Base-by-base conservation (phyloP, 2,888 invertebrate species). In the Mechanitis mazaeus region DNA sequence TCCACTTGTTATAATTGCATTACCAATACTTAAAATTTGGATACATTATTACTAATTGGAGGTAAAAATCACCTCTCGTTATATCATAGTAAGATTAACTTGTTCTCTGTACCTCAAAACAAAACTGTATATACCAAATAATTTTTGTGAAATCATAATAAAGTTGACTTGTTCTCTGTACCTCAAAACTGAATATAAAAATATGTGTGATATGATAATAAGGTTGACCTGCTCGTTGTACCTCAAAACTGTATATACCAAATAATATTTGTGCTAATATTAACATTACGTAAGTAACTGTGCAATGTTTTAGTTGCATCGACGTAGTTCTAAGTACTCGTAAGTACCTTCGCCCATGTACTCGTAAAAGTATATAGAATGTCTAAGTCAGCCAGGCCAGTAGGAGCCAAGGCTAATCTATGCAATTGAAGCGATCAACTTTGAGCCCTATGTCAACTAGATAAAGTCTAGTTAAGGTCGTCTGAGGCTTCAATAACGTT, bases 301-400 rank as follows among this genome's bases (percentile, higher is more conserved):
- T 66, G 65, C 64, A 68, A 64, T 45, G 63, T 64, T 64, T 57
- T 75, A 75, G 79, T 79, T 81, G 78, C 78, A 79, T 77, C 71
- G 67, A 72, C 71, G 70, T 73, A 75, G 74, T 78, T 74, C 75
- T 67, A 74, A 81, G 82, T 85, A 84, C 83, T 75, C 72, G 80
- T 79, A 80, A 79, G 77, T 86, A 84, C 86, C 87, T 88, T 86
- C 85, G 83, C 80, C 76, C 77, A 84, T 84, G 87, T 87, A 86
- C 87, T 86, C 79, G 85, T 89, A 90, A 90, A 89, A 90, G 89
- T 90, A 88, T 89, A 89, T 90, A 90, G 89, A 90, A 90, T 89
- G 89, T 90, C 89, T 90, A 90, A 90, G 88, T 88, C 89, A 89
- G 89, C 85, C 84, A 87, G 87, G 88, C 88, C 87, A 89, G 88